Evolutionary conservation across 1,140 invertebrate genomes (phyloP), one percentile per base, ranked within the genome.

Genomic region (Plectrocnemia conspersa): DNA sequence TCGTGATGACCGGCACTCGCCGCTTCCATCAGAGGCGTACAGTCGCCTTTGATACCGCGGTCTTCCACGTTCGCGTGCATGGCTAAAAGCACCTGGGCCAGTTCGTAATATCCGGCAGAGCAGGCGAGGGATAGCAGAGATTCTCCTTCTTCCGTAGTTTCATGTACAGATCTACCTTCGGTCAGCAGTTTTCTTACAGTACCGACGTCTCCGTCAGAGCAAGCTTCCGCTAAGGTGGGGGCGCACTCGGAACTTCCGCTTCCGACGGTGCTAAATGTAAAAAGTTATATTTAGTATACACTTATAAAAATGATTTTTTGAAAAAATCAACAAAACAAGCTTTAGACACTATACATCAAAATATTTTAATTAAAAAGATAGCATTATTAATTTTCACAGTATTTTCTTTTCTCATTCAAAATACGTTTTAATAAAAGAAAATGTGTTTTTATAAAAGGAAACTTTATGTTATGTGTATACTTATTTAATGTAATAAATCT

Each of bases 1-100:
- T 97, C 93, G 58, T 91, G 81, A 79, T 95, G 92, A 6, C 94
- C 94, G 49, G 92, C 91, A 68, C 86, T 92, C 25, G 93, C 91
- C 52, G 94, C 93, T 73, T 97, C 94, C 93, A 98, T 97, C 57
- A 97, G 75, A 19, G 94, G 94, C 52, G 95, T 97, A 68, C 92
- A 96, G 73, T 98, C 95, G 56, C 89, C 90, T 75, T 80, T 80
- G 64, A 93, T 89, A 23, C 94, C 93, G 35, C 93, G 79, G 71
- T 97, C 93, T 78, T 98, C 94, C 35, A 97, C 92, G 76, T 96
- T 97, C 24, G 93, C 93, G 74, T 91, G 89, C 93, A 97, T 97
- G 24, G 92, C 92, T 64, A 98, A 77, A 61, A 97, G 75, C 65
- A 97, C 91, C 79, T 94, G 90, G 56, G 90, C 92, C 59, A 95